Conservation (phyloP, 2,797 vertebrate genomes). For the Gallirallus australis region DNA sequence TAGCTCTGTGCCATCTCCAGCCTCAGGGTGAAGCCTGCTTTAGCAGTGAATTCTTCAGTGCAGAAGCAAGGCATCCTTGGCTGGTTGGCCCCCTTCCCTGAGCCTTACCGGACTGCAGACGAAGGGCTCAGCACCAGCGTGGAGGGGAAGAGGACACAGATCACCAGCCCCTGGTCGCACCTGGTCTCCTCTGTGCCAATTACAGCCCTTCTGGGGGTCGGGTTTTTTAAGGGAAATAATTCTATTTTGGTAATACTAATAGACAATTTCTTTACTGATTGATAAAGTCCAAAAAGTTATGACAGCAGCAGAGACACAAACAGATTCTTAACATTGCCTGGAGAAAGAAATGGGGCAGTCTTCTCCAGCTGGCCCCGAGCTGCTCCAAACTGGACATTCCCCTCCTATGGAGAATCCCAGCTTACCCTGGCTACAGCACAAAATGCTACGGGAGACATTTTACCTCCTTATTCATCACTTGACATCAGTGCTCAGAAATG, state of each 20-base stretch:
- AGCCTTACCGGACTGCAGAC: not conserved
- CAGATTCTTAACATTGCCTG: not conserved
- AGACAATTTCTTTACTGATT: not conserved
- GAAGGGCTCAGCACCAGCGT: not conserved
- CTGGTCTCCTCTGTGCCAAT: not conserved
- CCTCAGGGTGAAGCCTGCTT: not conserved
- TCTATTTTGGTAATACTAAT: slow-evolving; percentile 12
- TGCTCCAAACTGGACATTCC: not conserved
- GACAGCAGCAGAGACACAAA: not conserved
- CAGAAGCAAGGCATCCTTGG: not conserved
- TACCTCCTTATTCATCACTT: not conserved
- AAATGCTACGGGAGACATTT: not conserved
- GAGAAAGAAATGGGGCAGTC: not conserved
- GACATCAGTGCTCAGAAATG: not conserved
- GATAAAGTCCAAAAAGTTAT: not conserved
- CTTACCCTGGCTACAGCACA: not conserved
- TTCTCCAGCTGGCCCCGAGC: not conserved
- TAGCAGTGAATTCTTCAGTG: not conserved
- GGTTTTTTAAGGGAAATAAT: not conserved
- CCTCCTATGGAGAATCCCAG: rapidly evolving
- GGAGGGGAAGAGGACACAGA: not conserved
- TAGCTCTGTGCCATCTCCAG: not conserved
- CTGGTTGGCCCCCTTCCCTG: rapidly evolving
- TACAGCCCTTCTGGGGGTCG: not conserved
- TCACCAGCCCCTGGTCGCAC: not conserved